Conservation (phyloP, 2,113 vertebrate genomes). For the Myotis yumanensis region DNA sequence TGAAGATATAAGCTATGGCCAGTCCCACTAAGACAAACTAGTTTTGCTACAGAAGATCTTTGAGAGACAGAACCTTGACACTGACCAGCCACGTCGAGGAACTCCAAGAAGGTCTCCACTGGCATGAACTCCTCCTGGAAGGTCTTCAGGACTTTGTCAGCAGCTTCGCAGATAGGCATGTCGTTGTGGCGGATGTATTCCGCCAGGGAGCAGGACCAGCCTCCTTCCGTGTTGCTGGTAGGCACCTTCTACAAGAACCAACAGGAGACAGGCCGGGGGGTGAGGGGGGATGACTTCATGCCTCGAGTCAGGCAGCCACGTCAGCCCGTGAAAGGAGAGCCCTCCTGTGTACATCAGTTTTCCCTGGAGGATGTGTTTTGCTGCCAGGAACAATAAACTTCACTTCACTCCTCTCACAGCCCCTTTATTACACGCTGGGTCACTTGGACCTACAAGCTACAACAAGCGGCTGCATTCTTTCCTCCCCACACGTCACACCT, state of each 20-base stretch:
- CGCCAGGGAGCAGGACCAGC: slow-evolving; percentile 99
- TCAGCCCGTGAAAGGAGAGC: too few species aligned
- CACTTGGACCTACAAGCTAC: not conserved
- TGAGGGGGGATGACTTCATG: not conserved
- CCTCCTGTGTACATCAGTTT: not conserved
- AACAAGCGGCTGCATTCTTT: not conserved
- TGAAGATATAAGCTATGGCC: not conserved
- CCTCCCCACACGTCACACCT: not conserved
- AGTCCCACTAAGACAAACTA: accelerated
- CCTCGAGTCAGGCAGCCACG: not conserved
- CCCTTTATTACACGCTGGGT: not conserved
- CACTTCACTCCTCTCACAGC: not conserved
- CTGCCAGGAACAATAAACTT: not conserved
- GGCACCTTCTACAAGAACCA: slow-evolving; percentile 92
- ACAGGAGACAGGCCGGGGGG: not conserved
- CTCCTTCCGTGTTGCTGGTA: slow-evolving; percentile 98
- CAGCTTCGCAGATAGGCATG: slow-evolving; percentile 98
- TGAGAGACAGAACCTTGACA: slow-evolving; percentile 65
- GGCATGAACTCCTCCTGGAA: slow-evolving; percentile 99
- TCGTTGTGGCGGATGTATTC: slow-evolving; percentile 98
- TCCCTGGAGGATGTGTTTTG: not conserved
- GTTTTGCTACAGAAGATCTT: not conserved
- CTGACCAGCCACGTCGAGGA: slow-evolving; percentile 96
- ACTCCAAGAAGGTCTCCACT: slow-evolving; percentile 95
- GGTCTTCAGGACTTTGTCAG: slow-evolving; percentile 94